These are phyloP conservation scores for Oreocharis arfaki DNA, from an alignment of 2,113 vertebrate species.

Conservation along the genomic window DNA sequence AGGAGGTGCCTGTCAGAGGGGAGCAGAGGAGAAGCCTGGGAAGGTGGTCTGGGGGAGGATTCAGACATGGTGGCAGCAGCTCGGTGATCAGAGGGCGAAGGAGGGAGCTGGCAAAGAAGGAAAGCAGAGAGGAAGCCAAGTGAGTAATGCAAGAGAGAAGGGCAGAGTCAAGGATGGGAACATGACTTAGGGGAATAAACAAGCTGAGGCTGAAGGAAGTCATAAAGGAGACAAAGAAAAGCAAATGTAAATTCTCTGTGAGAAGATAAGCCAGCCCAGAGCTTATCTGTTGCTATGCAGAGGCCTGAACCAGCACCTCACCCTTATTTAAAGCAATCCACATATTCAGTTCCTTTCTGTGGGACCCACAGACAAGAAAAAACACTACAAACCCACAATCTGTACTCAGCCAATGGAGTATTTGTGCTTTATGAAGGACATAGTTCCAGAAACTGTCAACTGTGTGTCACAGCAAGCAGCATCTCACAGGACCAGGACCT, in stretches of 20 bases:
- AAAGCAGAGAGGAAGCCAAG: not conserved
- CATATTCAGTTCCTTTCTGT: not conserved
- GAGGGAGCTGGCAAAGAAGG: not conserved
- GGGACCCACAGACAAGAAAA: not conserved
- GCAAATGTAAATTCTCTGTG: not conserved
- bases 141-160: not conserved
- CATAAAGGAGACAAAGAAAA: not conserved
- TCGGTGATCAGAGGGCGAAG: fast-evolving
- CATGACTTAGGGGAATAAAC: not conserved
- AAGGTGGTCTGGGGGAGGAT: not conserved
- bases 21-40: not conserved
- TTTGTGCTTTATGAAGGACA: not conserved
- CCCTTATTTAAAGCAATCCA: not conserved
- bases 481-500: not conserved
- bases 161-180: not conserved
- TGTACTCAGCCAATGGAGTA: not conserved
- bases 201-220: not conserved
- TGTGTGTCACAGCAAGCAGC: not conserved
- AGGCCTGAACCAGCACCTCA: not conserved
- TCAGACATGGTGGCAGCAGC: not conserved
- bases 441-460: not conserved
- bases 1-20: not conserved
- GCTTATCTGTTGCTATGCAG: constrained; percentile 39
- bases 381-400: not conserved
- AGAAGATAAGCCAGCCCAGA: constrained; percentile 12